Evolutionary conservation across 2,113 vertebrate species (phyloP).

Genomic region (Istiophorus platypterus): DNA sequence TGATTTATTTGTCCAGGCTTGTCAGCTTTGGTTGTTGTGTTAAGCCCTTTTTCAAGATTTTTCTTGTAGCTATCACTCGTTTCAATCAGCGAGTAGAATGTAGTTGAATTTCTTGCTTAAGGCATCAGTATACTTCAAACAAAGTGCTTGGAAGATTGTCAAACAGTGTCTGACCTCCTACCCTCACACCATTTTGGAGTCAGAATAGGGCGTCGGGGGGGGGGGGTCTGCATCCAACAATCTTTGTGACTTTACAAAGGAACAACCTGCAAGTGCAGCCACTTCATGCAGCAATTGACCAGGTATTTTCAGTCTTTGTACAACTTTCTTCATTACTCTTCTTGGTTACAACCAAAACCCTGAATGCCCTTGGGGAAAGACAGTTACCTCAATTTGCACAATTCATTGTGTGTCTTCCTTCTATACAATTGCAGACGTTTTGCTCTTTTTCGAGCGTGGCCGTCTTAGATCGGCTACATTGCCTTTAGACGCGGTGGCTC

Average conservation of each 20-base stretch:
- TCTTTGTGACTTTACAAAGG: background rate
- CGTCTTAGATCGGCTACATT: no score
- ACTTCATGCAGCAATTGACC: background rate
- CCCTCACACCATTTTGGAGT: background rate
- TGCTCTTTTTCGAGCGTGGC: no score
- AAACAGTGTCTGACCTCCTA: background rate
- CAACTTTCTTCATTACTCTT: background rate
- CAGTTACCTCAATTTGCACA: background rate
- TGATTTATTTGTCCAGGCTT: slow-evolving; percentile 28
- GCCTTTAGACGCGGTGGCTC: background rate
- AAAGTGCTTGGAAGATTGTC: background rate
- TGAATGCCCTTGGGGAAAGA: background rate
- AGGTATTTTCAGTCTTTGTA: background rate
- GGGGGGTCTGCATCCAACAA: background rate
- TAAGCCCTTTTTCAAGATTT: slow-evolving; percentile 18
- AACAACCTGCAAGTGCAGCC: background rate
- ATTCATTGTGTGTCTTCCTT: background rate
- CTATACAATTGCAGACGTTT: background rate
- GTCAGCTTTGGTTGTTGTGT: background rate
- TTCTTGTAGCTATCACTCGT: background rate
- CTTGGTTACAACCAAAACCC: background rate
- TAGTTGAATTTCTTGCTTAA: background rate
- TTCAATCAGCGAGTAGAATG: background rate
- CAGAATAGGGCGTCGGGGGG: background rate
- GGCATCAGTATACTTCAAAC: background rate